Base-by-base conservation (phyloP, 2,888 invertebrate genomes). In the Mesochorus sp. region DNA sequence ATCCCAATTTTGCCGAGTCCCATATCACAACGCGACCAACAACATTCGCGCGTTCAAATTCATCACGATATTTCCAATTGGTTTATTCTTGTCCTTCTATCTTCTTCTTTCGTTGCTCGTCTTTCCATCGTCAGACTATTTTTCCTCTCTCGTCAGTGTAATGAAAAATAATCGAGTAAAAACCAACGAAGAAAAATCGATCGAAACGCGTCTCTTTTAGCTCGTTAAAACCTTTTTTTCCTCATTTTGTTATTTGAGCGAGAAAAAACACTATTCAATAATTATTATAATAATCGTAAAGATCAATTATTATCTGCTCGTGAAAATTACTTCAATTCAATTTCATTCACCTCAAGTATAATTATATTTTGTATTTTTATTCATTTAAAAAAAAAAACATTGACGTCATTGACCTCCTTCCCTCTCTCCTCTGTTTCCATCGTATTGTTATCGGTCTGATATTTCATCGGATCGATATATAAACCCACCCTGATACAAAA, bases 141-240 rank as follows among this genome's bases (percentile, higher is more conserved):
- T 68, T 37, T 61, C 14, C 12, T 39, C 14, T 12, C 17, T 42
- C 42, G 17, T 44, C 17, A 14, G 42, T 3, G 26, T n/a, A n/a
- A 26, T 28, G 24, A 44, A 61, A 28, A 42, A 61, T 61, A 44
- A 61, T 61, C 12, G 61, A 61, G 44, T 17, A 42, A 10, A 49
- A 61, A 28, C 42, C 61, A 24, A 44, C 17, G 42, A 61, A 42
- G 28, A 28, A 61, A 44, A 28, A 42, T 42, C 61, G 42, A 61
- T 61, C 61, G 17, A 42, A n/a, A 26, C 17, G 2, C 17, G 12
- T 1, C 21, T 47, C n/a, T 47, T 21, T n/a, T 47, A 47, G 8
- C 24, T 47, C 24, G 5, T 14, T 3, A 44, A 44, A 47, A 8
- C n/a, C 47, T n/a, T 24, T 47, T 24, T n/a, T 8, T 21, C 37